A percentile compares a stretch with the other conserved stretches of the same genome.
Conservation (phyloP, 1,140 invertebrate species). For the Nylanderia fulva region DNA sequence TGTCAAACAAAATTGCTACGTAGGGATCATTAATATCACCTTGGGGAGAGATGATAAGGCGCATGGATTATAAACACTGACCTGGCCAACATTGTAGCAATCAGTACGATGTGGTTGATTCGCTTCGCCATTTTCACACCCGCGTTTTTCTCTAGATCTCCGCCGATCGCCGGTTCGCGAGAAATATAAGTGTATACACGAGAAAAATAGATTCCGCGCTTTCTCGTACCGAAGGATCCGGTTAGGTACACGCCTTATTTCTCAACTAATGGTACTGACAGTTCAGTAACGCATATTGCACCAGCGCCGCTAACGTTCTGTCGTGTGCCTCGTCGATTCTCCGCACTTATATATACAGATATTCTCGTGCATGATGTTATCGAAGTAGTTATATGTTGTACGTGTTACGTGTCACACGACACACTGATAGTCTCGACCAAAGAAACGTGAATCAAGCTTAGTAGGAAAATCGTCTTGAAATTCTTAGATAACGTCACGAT, state of each 20-base stretch:
- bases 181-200: neutral
- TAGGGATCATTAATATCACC: too few relatives aligned
- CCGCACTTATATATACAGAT: constrained; percentile 33
- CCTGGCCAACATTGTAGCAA: constrained; percentile 12
- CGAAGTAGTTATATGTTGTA: neutral
- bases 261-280: neutral
- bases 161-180: neutral
- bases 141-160: neutral
- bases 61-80: neutral
- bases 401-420: neutral
- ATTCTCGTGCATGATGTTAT: constrained; percentile 34
- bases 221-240: neutral
- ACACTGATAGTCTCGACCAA: neutral
- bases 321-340: neutral
- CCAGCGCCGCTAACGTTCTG: constrained; percentile 22
- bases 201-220: neutral
- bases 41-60: too few relatives aligned
- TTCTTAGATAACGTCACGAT: neutral
- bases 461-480: neutral
- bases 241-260: neutral
- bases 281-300: constrained; percentile 5
- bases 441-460: neutral
- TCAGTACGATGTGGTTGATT: neutral
- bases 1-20: neutral
- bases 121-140: neutral